These are phyloP conservation scores for Drosophila lacicola DNA, from an alignment of 2,888 invertebrate species.

Conservation along the genomic window DNA sequence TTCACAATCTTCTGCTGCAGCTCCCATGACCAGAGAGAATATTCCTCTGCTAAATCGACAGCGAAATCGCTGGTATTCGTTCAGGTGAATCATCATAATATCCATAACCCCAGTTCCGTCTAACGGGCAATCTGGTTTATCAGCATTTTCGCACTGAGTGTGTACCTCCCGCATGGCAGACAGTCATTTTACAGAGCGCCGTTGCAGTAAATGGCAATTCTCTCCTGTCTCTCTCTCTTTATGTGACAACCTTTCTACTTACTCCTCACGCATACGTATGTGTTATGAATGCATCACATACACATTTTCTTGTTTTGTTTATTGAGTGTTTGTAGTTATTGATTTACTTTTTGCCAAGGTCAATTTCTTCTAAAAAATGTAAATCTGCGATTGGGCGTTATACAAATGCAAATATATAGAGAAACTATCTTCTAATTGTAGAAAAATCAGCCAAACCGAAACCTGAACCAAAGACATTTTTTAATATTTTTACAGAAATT, in stretches of 20 bases:
- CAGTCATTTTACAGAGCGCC: background rate
- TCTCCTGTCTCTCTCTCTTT: background rate
- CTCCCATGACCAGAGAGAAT: constrained; percentile 88
- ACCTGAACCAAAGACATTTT: no score
- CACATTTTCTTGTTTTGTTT: background rate
- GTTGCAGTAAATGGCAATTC: constrained; percentile 24
- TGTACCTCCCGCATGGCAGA: background rate
- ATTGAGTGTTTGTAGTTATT: constrained; percentile 8
- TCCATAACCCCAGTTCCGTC: constrained; percentile 4
- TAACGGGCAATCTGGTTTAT: constrained; percentile 37
- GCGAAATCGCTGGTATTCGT: constrained; percentile 87
- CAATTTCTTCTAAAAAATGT: background rate
- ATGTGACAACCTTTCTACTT: constrained; percentile 2
- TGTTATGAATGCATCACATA: background rate
- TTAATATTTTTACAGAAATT: no score
- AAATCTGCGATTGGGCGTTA: background rate
- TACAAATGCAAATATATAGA: background rate
- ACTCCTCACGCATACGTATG: background rate
- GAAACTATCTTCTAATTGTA: background rate
- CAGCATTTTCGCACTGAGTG: constrained; percentile 27
- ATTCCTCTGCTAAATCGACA: constrained; percentile 89
- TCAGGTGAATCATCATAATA: constrained; percentile 86
- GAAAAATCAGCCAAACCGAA: background rate
- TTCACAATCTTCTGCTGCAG: constrained; percentile 86
- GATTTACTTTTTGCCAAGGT: constrained; percentile 26